Evolutionary conservation across 2,888 invertebrate genomes (phyloP), one percentile per base, ranked within the genome.

Genomic region (Physocephala rufipes): DNA sequence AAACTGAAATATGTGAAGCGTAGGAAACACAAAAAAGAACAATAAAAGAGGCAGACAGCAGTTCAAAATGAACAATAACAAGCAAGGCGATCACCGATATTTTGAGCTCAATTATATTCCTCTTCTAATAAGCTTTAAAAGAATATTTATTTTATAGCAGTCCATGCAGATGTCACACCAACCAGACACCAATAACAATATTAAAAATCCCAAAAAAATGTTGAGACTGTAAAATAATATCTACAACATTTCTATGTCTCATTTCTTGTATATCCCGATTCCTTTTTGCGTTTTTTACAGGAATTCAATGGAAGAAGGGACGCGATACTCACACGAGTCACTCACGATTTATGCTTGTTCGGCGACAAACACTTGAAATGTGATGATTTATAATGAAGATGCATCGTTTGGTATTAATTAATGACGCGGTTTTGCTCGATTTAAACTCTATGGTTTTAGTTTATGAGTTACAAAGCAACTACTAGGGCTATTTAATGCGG

Each of bases 331-430:
- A 77, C 79, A 77, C 78, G 77, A 79, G 76, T 67, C 73, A n/a
- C n/a, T n/a, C n/a, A 71, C 83, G 86, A 85, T 85, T 85, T 85
- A 86, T 86, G 82, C 79, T 80, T 80, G 77, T 83, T 81, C 79
- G 80, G 80, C 84, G 85, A 84, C 85, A 84, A 84, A 86, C 84
- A 85, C 85, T 83, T 84, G 85, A 85, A 84, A 85, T 85, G 85
- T 84, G 85, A 85, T 86, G 85, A 85, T 85, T 85, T 85, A 85
- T 85, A 84, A 84, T 84, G 82, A 82, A 83, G 82, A 82, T 82
- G 81, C 83, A 83, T 84, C 55, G 55, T 26, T 30, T 16, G 61
- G 51, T 51, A 61, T 62, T 68, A 68, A 62, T 68, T 68, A 71
- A 71, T 83, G 85, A 84, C 84, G 82, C 82, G 80, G 84, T 79